These are phyloP conservation scores for Morone saxatilis DNA, from an alignment of 2,113 vertebrate genomes.

Conservation along the genomic window DNA sequence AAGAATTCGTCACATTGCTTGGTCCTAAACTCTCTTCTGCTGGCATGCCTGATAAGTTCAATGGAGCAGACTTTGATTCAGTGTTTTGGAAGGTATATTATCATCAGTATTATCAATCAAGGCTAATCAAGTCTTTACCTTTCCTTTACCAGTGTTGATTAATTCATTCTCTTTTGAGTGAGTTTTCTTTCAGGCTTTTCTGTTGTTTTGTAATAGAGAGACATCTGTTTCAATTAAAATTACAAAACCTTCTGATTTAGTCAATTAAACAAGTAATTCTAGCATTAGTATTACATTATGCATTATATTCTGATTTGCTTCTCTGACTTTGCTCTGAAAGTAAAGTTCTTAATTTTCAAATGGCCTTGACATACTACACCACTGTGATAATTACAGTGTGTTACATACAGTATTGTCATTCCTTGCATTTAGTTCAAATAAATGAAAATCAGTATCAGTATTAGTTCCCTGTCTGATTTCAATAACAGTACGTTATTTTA, in stretches of 20 bases:
- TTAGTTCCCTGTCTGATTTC: conserved; percentile 18
- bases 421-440: conserved; percentile 25
- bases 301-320: not conserved
- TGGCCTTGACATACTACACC: not conserved
- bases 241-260: not conserved
- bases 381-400: not conserved
- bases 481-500: not conserved
- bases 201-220: conserved; percentile 28
- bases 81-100: conserved; percentile 97
- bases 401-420: not conserved
- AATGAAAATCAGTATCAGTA: not conserved
- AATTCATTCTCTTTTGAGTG: not conserved
- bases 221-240: conserved; percentile 49
- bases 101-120: conserved; percentile 16
- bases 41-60: conserved; percentile 96
- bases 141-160: not conserved
- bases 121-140: conserved; percentile 13
- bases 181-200: conserved; percentile 26
- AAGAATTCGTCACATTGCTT: conserved; percentile 96
- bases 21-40: conserved; percentile 95
- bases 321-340: not conserved
- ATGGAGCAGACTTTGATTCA: conserved; percentile 95
- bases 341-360: not conserved
- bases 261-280: not conserved
- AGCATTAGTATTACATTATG: not conserved